Evolutionary conservation across 2,888 invertebrate species (phyloP).

Genomic region (Eilema sororculum): DNA sequence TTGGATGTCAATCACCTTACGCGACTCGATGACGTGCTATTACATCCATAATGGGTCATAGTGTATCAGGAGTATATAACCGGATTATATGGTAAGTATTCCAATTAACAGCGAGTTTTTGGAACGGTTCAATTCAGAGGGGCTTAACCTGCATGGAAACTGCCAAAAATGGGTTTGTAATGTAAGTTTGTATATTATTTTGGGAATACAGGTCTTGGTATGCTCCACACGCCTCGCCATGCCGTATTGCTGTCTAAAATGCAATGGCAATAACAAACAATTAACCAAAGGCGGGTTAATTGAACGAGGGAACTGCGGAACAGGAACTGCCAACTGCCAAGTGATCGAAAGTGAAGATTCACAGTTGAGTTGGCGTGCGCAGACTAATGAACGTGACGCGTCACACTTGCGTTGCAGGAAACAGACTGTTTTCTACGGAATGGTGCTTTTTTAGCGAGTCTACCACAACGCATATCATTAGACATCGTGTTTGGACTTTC

Average conservation of each 20-base stretch:
- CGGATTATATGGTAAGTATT: too few species aligned
- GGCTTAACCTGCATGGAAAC: too few species aligned
- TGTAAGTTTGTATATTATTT: too few species aligned
- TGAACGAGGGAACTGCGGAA: conserved; percentile 57
- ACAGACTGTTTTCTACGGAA: neutral
- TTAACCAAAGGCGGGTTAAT: conserved; percentile 31
- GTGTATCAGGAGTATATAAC: neutral
- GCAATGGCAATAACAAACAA: conserved; percentile 19
- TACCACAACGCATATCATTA: neutral
- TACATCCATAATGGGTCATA: neutral
- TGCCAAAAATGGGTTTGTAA: too few species aligned
- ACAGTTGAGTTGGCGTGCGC: conserved; percentile 60
- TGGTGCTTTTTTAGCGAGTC: neutral
- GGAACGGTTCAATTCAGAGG: too few species aligned
- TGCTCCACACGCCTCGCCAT: too few species aligned
- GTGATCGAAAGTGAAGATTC: conserved; percentile 59
- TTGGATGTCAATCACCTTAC: conserved; percentile 52
- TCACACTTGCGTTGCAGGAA: neutral
- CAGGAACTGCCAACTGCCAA: conserved; percentile 58
- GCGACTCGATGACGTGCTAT: conserved; percentile 7
- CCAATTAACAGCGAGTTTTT: too few species aligned
- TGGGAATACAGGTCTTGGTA: too few species aligned
- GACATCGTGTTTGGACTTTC: neutral
- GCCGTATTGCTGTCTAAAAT: too few species aligned
- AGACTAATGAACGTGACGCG: conserved; percentile 37